phyloP scores from a whole-genome alignment of 1,140 invertebrate species.

The Delia radicum region DNA sequence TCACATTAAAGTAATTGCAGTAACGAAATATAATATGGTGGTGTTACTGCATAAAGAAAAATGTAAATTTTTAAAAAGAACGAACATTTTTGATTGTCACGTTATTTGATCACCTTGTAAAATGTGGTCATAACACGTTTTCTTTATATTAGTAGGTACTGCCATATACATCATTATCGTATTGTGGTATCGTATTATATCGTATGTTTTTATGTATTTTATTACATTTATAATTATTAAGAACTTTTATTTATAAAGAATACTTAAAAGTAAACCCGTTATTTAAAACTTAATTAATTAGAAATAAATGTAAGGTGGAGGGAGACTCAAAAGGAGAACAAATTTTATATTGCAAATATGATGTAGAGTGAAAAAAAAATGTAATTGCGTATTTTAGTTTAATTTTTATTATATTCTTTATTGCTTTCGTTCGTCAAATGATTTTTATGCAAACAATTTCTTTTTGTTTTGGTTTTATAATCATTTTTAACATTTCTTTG shows the following conservation, averaged over 20 bases:
- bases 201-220: not conserved
- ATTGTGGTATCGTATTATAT: not conserved
- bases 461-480: not conserved
- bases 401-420: not conserved
- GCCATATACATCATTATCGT: too few relatives aligned
- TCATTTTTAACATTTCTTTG: not conserved
- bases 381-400: not conserved
- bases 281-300: not conserved
- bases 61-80: not conserved
- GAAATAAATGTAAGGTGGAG: not conserved
- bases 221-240: not conserved
- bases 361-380: too few relatives aligned
- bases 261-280: not conserved
- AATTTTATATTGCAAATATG: too few relatives aligned
- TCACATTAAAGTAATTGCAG: too few relatives aligned
- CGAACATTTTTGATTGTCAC: not conserved
- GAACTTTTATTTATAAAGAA: not conserved
- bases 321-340: too few relatives aligned
- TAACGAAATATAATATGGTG: too few relatives aligned
- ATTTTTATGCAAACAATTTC: not conserved
- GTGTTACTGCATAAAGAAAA: too few relatives aligned
- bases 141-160: not conserved
- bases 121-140: constrained; percentile 14
- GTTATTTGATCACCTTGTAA: constrained; percentile 17
- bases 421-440: not conserved